Evolutionary conservation across 2,888 invertebrate genomes (phyloP), one percentile per base, ranked within the genome.

Genomic region (Brachyopa scutellaris): DNA sequence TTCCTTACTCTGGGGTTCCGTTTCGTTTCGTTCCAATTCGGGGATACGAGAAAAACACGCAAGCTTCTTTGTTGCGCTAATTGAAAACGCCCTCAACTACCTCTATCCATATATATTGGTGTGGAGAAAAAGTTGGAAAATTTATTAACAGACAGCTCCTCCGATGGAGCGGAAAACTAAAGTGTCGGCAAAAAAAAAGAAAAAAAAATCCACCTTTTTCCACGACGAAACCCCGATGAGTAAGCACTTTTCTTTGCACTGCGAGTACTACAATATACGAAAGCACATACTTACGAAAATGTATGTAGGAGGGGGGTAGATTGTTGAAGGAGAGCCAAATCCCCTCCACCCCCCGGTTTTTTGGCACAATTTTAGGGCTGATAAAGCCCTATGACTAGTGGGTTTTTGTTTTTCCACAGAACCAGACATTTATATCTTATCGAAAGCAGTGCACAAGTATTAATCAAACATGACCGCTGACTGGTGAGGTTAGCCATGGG

Each of bases 71-170:
- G 8, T 31, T 19, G 45, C 13, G 66, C 74, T 74, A 74, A 74
- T 74, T 74, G 74, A 74, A 74, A 66, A 59, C 74, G 57, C 66
- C 74, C 57, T 19, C 17, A 13, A 47, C 49, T 38, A 11, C 45
- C 1, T 6, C 9, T n/a, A n/a, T n/a, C n/a, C n/a, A n/a, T n/a
- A n/a, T 5, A 2, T 8, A 29, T 26, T 8, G 3, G 6, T 1
- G 7, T 33, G 13, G 15, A 47, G 19, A 15, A 73, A 57, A 74
- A 66, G 57, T 74, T 66, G 33, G 66, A 59, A 74, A 74, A 74
- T 74, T 66, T 74, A 74, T 66, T 66, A 66, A 66, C 74, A 49
- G 57, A 40, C 57, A 66, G 57, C 13, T 74, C 64, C 57, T 51
- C 49, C 66, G 33, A 66, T 66, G 51, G 19, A 74, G 57, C 51